phyloP scores from a whole-genome alignment of 2,797 vertebrate species.

The Poliocrania exsul region DNA sequence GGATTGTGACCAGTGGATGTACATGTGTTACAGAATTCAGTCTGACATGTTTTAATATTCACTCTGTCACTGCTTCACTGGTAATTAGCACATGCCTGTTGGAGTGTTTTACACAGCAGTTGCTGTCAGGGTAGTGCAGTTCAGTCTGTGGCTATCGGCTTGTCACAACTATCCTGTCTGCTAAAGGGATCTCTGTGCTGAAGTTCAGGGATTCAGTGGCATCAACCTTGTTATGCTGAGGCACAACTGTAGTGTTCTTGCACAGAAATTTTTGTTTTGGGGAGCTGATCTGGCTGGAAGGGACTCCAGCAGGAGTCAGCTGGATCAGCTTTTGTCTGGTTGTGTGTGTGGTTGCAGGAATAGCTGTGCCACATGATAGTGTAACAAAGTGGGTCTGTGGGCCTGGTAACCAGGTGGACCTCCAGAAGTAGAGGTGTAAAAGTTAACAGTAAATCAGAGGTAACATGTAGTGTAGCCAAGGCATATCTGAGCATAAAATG shows the following conservation, averaged over 20 bases:
- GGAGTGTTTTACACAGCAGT: not conserved
- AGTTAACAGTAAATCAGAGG: not conserved
- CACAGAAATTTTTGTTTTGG: not conserved
- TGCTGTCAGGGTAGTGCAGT: not conserved
- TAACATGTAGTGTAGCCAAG: not conserved
- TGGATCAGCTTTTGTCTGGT: not conserved
- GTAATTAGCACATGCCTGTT: not conserved
- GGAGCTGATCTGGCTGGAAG: not conserved
- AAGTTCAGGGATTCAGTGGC: not conserved
- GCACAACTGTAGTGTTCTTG: not conserved
- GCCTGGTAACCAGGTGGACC: not conserved
- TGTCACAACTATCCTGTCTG: not conserved
- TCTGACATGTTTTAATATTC: not conserved
- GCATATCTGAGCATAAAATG: not conserved
- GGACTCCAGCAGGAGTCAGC: not conserved
- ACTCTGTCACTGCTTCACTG: not conserved
- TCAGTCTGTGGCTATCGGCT: accelerated
- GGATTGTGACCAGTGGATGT: not conserved
- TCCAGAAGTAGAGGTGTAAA: not conserved
- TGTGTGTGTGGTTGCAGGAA: not conserved
- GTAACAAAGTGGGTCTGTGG: not conserved
- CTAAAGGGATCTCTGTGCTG: not conserved
- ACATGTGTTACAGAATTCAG: not conserved
- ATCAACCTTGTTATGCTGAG: not conserved
- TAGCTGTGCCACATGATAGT: not conserved